Percentiles rank a stretch among this genome's conserved stretches.
Conservation (phyloP, 2,888 invertebrate species). For the Brachylomia viminalis region DNA sequence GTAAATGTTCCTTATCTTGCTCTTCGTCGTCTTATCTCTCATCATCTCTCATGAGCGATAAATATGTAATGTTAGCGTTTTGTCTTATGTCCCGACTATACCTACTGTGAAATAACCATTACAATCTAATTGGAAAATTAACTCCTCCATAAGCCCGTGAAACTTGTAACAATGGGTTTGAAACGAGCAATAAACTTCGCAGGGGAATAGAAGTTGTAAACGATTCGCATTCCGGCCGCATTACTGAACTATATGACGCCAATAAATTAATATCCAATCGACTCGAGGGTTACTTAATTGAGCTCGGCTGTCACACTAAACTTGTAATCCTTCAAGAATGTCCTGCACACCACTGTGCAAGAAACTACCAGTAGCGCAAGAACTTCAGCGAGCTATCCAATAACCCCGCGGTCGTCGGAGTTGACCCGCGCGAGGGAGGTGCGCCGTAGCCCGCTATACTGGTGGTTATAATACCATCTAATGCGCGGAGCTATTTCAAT, state of each 20-base stretch:
- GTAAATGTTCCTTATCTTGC: background rate
- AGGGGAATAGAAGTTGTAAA: slow-evolving; percentile 34
- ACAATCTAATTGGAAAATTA: slow-evolving; percentile 37
- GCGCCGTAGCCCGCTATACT: slow-evolving; percentile 29
- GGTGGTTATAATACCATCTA: slow-evolving; percentile 72
- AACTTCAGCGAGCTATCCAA: slow-evolving; percentile 16
- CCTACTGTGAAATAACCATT: slow-evolving; percentile 1
- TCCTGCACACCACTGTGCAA: slow-evolving; percentile 63
- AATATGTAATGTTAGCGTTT: background rate
- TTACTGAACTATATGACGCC: slow-evolving; percentile 71
- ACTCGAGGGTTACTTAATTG: slow-evolving; percentile 80
- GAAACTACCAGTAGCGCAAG: slow-evolving; percentile 39
- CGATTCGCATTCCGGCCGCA: slow-evolving; percentile 59
- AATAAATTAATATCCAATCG: slow-evolving; percentile 83
- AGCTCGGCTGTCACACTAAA: slow-evolving; percentile 76
- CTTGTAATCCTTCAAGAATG: slow-evolving; percentile 80
- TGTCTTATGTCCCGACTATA: background rate
- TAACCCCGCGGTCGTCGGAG: background rate
- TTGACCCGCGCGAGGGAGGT: slow-evolving; percentile 8
- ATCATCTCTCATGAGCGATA: background rate
- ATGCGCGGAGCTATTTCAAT: slow-evolving; percentile 82
- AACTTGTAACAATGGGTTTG: slow-evolving; percentile 24
- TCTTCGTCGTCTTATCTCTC: background rate
- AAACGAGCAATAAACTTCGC: slow-evolving; percentile 50
- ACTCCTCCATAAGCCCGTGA: slow-evolving; percentile 8